Percentiles rank a stretch among this genome's conserved stretches.
phyloP scores from a whole-genome alignment of 2,113 vertebrate genomes.

The Theristicus caerulescens region DNA sequence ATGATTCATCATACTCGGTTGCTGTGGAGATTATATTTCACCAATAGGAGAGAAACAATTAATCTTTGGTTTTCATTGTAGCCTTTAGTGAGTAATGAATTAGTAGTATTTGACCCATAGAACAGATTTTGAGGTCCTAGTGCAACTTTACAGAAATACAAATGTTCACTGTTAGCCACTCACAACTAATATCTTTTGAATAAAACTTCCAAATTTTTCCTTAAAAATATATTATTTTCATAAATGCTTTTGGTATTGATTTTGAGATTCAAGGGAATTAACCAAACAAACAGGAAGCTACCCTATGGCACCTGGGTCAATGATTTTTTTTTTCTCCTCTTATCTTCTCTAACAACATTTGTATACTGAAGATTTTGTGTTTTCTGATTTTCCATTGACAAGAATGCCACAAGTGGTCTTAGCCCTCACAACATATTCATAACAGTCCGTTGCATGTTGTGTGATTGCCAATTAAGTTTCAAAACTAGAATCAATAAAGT shows the following conservation, averaged over 20 bases:
- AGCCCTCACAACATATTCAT: background rate
- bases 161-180: background rate
- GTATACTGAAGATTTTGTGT: background rate
- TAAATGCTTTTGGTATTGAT: background rate
- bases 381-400: background rate
- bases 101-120: background rate
- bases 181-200: background rate
- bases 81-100: background rate
- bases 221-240: background rate
- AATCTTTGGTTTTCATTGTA: background rate
- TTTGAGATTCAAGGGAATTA: slow-evolving; percentile 8
- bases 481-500: background rate
- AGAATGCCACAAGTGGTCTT: background rate
- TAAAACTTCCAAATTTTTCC: background rate
- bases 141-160: background rate
- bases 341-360: background rate
- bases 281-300: background rate
- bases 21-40: background rate
- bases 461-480: background rate
- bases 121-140: background rate
- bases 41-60: background rate
- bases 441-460: background rate
- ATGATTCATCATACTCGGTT: background rate
- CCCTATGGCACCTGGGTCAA: background rate
- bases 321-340: background rate